Evolutionary conservation across 2,888 invertebrate genomes (phyloP), one percentile per base, ranked within the genome.

Genomic region (Melieria picta): DNA sequence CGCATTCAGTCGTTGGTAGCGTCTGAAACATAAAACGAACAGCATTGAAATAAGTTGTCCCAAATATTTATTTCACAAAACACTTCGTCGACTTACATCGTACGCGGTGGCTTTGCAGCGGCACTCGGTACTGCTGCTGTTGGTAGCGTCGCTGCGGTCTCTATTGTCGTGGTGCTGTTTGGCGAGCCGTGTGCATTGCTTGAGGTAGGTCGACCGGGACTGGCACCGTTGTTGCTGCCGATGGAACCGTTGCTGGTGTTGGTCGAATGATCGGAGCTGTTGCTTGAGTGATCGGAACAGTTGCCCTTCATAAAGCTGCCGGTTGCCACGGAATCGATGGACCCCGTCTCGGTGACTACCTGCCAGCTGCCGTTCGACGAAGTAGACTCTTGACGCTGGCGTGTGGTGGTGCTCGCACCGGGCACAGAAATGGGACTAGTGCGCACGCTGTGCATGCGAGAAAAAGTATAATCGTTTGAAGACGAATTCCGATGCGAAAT

Each of bases 371-470:
- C 90, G 61, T 88, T 83, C 50, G 91, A 90, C 11, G 91, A 90
- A 65, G 87, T 85, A 1, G 89, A 89, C 77, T 91, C 91, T 76
- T 90, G 89, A 45, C 90, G 88, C 79, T 90, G 89, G 48, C 91
- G 88, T 30, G 30, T 3, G 70, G 72, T 75, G 45, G 85, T 85
- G 69, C 88, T 88, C 46, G 80, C 76, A 42, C 82, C 82, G 61
- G 91, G 92, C 76, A 92, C 91, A 13, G 91, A 90, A 50, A 91
- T 90, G 5, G 91, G 91, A 79, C 91, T 91, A 73, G 91, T 91
- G 77, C 89, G 83, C 50, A 80, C 81, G 71, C 84, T 84, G 48
- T 1, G 9, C 13, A 11, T 50, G 42, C 43, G 9, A 62, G 48
- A 48, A 43, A 47, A 58, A 47, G 42, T 13, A 55, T 69, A 47